Base-by-base conservation (phyloP, 2,888 invertebrate species). In the Caenorhabditis wallacei region DNA sequence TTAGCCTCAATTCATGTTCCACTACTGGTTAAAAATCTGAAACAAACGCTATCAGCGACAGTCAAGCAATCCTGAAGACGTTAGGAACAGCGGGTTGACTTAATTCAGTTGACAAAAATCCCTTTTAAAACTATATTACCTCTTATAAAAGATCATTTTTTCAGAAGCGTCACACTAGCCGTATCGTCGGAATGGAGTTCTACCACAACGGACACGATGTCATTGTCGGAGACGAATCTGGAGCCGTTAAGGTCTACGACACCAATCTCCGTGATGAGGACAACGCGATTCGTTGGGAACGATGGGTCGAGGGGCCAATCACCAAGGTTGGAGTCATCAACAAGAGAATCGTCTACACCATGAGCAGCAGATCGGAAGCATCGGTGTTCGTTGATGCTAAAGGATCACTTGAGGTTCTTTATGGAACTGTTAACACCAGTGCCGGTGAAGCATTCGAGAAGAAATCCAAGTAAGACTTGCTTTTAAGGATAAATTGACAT, bases 171-270 rank as follows among this genome's bases (percentile, higher is more conserved):
- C 78, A 72, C 46, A 71, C 22, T 4, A 64, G 61, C 10, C 57
- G 26, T 4, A 35, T 86, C 37, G 71, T 61, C 35, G 64, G 56
- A 22, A 66, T 86, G 66, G 59, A 83, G n/a, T 86, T 82, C 63
- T 80, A 80, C 57, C 30, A 56, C 3, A 81, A 84, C 53, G 84
- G 84, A 7, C 18, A 63, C 3, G 80, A 85, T 68, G 18, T 86
- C 13, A 51, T 85, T 16, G 76, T 70, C 13, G 86, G 85, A 16
- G 82, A 72, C 16, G 51, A 7, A 2, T 54, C 56, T 18, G 86
- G 86, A n/a, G 54, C 53, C 0, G 13, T 82, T n/a, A 59, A 59
- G 3, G 63, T 40, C 0, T 82, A 53, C 53, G 46, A 82, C 61
- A 37, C 40, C 11, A n/a, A 66, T 2, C 66, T 53, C n/a, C 71